phyloP scores from a whole-genome alignment of 2,113 vertebrate species.

The Thamnophis sirtalis region DNA sequence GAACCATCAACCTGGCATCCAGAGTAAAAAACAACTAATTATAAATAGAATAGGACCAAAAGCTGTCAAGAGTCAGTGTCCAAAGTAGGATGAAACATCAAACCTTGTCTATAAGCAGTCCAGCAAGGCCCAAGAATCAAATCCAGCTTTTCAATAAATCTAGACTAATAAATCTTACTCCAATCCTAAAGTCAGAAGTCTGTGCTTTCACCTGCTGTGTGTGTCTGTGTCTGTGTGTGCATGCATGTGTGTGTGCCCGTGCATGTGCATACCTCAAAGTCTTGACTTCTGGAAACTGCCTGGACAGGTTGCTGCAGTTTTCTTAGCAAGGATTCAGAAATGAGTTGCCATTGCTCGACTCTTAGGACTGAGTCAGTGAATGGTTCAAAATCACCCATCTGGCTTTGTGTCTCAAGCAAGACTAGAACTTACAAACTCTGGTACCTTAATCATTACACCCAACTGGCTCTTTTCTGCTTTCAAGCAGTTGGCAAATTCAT shows the following conservation, averaged over 20 bases:
- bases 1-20: neutral
- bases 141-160: neutral
- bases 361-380: neutral
- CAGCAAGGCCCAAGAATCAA: neutral
- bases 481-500: neutral
- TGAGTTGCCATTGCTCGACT: neutral
- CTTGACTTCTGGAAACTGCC: neutral
- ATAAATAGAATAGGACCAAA: neutral
- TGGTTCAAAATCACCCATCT: neutral
- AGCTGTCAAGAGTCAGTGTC: neutral
- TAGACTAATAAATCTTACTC: neutral
- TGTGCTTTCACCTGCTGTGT: neutral
- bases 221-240: neutral
- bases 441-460: neutral
- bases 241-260: fast-evolving
- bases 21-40: neutral
- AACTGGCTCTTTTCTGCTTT: neutral
- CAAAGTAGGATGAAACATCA: neutral
- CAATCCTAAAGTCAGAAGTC: neutral
- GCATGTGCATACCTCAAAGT: neutral
- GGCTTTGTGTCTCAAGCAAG: neutral
- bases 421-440: neutral
- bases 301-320: neutral
- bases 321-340: neutral
- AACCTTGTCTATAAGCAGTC: neutral